phyloP scores from a whole-genome alignment of 2,888 invertebrate genomes.

The Suillia variegata region DNA sequence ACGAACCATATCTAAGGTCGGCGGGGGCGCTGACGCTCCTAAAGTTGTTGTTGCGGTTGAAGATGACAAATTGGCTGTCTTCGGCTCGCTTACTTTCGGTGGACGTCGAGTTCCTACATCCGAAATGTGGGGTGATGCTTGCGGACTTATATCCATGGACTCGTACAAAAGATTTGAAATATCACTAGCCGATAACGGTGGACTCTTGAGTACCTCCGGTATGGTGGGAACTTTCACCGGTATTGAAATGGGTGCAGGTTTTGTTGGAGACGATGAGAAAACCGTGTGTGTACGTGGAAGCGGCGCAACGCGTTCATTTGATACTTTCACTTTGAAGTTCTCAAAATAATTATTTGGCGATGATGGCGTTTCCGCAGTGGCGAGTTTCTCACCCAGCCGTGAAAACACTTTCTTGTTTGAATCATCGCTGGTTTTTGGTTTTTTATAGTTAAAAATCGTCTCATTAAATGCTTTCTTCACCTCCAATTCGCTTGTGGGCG shows the following conservation, averaged over 20 bases:
- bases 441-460: conserved; percentile 32
- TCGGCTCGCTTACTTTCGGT: background rate
- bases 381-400: conserved; percentile 36
- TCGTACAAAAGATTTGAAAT: conserved; percentile 45
- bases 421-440: conserved; percentile 12
- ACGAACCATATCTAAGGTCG: conserved; percentile 36
- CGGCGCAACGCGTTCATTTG: conserved; percentile 28
- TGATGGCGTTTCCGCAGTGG: background rate
- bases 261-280: background rate
- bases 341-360: no score
- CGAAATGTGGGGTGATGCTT: conserved; percentile 12
- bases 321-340: conserved; percentile 34
- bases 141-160: conserved; percentile 27
- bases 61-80: background rate
- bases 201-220: conserved; percentile 47
- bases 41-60: background rate
- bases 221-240: conserved; percentile 26
- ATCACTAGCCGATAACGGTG: conserved; percentile 46
- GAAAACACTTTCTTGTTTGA: conserved; percentile 25
- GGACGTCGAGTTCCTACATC: conserved; percentile 28
- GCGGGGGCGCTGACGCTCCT: background rate
- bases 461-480: conserved; percentile 16
- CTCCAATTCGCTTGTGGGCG: conserved; percentile 3
- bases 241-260: conserved; percentile 15
- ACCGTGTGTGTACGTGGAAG: background rate